A percentile compares a stretch with the other conserved stretches of the same genome.
Evolutionary conservation across 2,888 invertebrate genomes (phyloP).

Genomic region (Xanthia icteritia): DNA sequence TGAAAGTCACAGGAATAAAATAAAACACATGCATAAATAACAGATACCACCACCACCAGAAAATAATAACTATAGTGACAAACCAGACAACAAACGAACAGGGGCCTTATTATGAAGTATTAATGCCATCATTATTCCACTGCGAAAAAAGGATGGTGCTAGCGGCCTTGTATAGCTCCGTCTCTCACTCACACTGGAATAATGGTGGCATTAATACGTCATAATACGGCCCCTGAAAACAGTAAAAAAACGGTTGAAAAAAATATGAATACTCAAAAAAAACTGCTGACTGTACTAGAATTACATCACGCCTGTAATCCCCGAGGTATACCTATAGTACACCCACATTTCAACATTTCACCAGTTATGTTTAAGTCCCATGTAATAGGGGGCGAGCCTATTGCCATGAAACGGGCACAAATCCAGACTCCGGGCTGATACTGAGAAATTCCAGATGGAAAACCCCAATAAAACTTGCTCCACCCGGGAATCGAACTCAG

Average conservation of each 20-base stretch:
- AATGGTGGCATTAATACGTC: no score
- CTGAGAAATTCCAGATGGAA: neutral
- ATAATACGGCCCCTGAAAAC: no score
- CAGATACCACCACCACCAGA: slow-evolving; percentile 3
- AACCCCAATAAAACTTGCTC: neutral
- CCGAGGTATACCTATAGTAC: no score
- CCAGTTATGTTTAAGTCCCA: neutral
- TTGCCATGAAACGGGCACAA: neutral
- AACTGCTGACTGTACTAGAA: neutral
- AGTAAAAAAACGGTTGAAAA: neutral
- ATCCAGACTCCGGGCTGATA: neutral
- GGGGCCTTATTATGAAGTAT: no score
- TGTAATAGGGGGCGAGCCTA: neutral
- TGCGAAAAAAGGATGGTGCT: no score
- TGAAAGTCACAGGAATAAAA: neutral
- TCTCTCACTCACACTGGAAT: no score
- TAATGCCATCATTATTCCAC: no score
- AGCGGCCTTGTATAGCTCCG: no score
- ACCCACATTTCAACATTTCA: neutral
- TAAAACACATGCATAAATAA: neutral
- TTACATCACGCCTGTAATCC: neutral
- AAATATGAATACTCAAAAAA: neutral
- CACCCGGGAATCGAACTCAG: neutral
- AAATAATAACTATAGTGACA: neutral
- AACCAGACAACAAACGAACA: neutral